phyloP scores from a whole-genome alignment of 2,797 vertebrate genomes.

The Periparus ater region DNA sequence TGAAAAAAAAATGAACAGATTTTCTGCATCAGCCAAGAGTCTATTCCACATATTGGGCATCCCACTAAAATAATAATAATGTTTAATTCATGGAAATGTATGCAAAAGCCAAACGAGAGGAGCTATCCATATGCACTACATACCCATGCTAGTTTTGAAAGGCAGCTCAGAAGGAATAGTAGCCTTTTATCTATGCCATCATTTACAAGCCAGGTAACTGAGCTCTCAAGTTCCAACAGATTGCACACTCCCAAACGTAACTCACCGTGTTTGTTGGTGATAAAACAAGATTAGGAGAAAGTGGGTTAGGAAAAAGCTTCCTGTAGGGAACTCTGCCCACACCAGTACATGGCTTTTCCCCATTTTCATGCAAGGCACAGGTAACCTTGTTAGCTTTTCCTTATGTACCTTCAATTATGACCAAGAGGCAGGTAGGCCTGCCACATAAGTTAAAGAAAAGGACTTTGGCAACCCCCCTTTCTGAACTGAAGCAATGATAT shows the following conservation, averaged over 20 bases:
- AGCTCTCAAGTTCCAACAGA: neutral
- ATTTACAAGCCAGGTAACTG: neutral
- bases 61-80: neutral
- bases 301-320: neutral
- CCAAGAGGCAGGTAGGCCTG: neutral
- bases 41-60: neutral
- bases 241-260: neutral
- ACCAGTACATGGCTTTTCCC: neutral
- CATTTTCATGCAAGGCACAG: neutral
- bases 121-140: neutral
- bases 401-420: neutral
- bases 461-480: constrained; percentile 6
- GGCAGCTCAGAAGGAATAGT: neutral
- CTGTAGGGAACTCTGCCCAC: neutral
- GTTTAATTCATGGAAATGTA: constrained; percentile 2
- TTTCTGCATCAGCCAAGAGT: neutral
- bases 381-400: neutral
- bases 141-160: neutral
- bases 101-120: constrained; percentile 18
- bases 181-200: neutral
- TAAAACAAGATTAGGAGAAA: neutral
- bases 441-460: neutral
- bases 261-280: neutral
- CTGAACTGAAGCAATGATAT: neutral
- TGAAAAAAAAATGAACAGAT: neutral